phyloP scores from a whole-genome alignment of 2,797 vertebrate genomes.

The Coregonus suidteri region DNA sequence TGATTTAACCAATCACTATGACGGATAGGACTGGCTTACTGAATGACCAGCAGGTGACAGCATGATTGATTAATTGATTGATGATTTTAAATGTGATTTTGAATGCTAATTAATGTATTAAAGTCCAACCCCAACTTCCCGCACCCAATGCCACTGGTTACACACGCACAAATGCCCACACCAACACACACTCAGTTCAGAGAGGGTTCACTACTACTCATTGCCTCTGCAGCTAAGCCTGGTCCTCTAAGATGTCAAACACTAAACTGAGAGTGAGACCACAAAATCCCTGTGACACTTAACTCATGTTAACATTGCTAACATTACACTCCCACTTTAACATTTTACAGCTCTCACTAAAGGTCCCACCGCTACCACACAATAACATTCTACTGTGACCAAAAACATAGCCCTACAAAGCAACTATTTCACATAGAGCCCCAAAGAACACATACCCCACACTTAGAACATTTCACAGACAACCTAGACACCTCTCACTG shows the following conservation, averaged over 20 bases:
- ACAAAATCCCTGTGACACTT: conserved; percentile 45
- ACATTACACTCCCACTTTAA: conserved; percentile 28
- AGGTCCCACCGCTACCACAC: conserved; percentile 37
- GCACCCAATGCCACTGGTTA: not conserved
- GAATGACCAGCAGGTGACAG: conserved; percentile 15
- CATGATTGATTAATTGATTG: conserved; percentile 38
- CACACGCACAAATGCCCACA: conserved; percentile 7
- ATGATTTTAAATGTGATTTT: conserved; percentile 19
- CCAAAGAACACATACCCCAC: conserved; percentile 49
- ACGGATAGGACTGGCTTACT: conserved; percentile 21
- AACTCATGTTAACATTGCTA: conserved; percentile 39
- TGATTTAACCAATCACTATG: conserved; percentile 43
- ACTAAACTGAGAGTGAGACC: conserved; percentile 24
- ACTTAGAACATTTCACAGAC: conserved; percentile 49
- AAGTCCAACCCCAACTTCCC: not conserved
- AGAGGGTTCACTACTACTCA: not conserved
- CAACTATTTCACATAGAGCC: conserved; percentile 24
- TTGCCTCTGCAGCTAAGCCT: not conserved
- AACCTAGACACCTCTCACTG: conserved; percentile 40
- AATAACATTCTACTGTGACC: conserved; percentile 41
- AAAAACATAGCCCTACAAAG: conserved; percentile 38
- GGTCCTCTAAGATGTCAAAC: conserved; percentile 17
- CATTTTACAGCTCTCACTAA: conserved; percentile 39
- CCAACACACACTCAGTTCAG: not conserved
- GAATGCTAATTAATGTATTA: not conserved